Conservation (phyloP, 2,797 vertebrate genomes). For the Erethizon dorsatum region DNA sequence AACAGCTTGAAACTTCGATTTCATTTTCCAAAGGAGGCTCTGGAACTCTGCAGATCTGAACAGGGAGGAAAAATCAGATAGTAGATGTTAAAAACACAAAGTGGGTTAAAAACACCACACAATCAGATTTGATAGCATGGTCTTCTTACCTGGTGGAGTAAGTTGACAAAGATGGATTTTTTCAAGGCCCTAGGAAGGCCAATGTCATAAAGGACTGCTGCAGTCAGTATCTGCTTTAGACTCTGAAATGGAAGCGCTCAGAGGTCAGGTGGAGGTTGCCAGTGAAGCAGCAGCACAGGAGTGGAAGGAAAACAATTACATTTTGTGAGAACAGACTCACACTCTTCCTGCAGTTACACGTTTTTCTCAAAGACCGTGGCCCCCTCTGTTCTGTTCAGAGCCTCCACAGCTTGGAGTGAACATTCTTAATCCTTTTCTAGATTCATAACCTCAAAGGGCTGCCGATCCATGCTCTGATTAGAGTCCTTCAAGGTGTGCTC, state of each 20-base stretch:
- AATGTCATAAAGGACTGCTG: conserved; percentile 55
- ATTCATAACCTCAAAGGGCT: neutral
- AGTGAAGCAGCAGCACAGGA: fast-evolving
- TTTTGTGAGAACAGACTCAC: neutral
- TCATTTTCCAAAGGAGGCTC: conserved; percentile 77
- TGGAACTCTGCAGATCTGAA: conserved; percentile 74
- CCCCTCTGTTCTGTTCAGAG: neutral
- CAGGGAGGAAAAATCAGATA: neutral
- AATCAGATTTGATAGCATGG: neutral
- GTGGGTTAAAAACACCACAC: neutral
- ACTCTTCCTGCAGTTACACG: neutral
- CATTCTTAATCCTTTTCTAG: neutral
- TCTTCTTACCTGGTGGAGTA: conserved; percentile 79
- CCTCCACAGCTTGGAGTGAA: neutral
- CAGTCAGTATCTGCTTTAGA: conserved; percentile 76
- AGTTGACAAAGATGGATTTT: conserved; percentile 58
- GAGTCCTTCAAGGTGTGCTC: neutral
- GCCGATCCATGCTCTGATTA: fast-evolving
- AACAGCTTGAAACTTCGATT: conserved; percentile 81
- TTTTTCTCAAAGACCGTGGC: neutral
- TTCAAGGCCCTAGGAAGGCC: conserved; percentile 66
- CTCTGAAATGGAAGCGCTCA: conserved; percentile 72
- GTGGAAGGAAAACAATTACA: neutral
- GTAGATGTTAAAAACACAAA: neutral
- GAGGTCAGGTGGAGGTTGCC: neutral